phyloP scores from a whole-genome alignment of 2,888 invertebrate species.

The Cantharis flavilabris region DNA sequence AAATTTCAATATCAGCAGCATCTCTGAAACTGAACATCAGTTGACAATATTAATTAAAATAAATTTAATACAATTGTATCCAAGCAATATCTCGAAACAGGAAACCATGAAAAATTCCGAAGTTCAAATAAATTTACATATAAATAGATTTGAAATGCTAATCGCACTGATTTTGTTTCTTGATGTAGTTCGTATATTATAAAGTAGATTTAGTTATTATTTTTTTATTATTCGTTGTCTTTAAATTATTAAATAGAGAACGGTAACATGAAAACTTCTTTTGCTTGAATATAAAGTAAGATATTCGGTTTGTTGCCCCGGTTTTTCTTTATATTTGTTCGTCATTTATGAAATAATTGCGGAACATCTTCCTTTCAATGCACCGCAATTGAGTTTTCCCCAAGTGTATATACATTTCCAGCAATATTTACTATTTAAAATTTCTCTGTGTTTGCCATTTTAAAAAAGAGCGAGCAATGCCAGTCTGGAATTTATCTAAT shows the following conservation, averaged over 20 bases:
- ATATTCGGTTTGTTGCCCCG: not conserved
- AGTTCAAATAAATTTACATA: constrained; percentile 35
- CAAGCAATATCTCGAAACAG: constrained; percentile 19
- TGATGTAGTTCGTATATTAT: constrained; percentile 34
- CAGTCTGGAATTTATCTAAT: not conserved
- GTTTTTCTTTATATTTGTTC: not conserved
- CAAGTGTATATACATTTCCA: not conserved
- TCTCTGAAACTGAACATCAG: constrained; percentile 2
- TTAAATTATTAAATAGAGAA: constrained; percentile 20
- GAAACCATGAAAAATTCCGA: constrained; percentile 30
- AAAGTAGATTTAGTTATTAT: constrained; percentile 27
- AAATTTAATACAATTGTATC: constrained; percentile 24
- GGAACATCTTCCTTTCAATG: not conserved
- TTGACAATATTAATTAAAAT: constrained; percentile 17
- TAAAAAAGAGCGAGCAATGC: not conserved
- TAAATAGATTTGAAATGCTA: constrained; percentile 38
- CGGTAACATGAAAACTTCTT: constrained; percentile 12
- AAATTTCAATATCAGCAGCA: not conserved
- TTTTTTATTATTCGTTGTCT: constrained; percentile 15
- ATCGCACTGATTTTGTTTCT: constrained; percentile 37
- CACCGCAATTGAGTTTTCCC: not conserved
- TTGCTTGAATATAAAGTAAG: not conserved
- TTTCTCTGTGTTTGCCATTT: not conserved
- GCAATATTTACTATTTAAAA: not conserved
- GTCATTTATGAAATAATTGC: not conserved